A percentile compares a stretch with the other conserved stretches of the same genome.
Evolutionary conservation across 1,140 invertebrate genomes (phyloP).

Genomic region (Coptotermes formosanus): DNA sequence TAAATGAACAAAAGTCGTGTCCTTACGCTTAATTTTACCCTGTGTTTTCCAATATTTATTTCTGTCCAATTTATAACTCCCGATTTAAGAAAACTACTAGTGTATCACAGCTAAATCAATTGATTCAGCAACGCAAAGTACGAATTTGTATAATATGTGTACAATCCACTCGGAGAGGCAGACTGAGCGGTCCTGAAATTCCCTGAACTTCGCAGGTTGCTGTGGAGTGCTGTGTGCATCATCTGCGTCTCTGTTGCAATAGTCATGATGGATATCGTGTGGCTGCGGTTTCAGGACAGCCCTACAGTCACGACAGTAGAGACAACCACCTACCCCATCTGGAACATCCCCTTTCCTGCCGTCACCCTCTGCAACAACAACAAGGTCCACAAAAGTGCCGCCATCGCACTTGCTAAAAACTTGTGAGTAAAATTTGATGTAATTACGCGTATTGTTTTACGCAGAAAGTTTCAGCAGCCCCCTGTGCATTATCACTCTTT

Average conservation of each 20-base stretch:
- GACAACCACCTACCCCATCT: conserved; percentile 64
- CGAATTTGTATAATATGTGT: too few species aligned
- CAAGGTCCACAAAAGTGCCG: conserved; percentile 46
- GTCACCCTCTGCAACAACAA: conserved; percentile 68
- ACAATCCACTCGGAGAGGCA: too few species aligned
- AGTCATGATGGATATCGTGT: conserved; percentile 41
- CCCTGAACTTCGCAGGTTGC: conserved; percentile 5
- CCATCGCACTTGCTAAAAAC: conserved; percentile 36
- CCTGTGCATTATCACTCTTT: too few species aligned
- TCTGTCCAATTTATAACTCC: too few species aligned
- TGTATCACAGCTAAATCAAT: too few species aligned
- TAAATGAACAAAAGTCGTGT: too few species aligned
- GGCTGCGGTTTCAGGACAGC: conserved; percentile 41
- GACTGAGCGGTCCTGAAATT: too few species aligned
- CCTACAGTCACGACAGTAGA: conserved; percentile 60
- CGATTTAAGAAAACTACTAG: too few species aligned
- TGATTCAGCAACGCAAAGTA: too few species aligned
- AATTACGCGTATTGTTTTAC: too few species aligned
- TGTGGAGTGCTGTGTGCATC: conserved; percentile 35
- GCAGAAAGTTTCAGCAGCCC: background rate
- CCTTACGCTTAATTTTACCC: too few species aligned
- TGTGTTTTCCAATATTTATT: too few species aligned
- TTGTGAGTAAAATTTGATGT: conserved; percentile 37
- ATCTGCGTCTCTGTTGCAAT: conserved; percentile 39
- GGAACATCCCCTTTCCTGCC: conserved; percentile 68